Evolutionary conservation across 2,888 invertebrate species (phyloP), one percentile per base, ranked within the genome.

Genomic region (Polia nebulosa): DNA sequence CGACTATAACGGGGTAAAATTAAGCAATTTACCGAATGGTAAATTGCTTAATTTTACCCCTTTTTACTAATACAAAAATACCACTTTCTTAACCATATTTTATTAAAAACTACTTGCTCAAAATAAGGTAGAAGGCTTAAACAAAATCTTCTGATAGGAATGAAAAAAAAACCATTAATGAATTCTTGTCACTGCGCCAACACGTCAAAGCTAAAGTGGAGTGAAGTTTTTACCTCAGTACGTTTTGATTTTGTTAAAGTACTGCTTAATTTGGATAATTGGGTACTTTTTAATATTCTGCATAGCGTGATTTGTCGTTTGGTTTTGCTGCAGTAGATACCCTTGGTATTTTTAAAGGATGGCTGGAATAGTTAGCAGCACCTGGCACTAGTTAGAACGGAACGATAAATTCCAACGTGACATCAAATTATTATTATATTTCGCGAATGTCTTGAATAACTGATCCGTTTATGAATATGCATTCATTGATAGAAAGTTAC

Each of bases 171-270:
- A 3, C 0, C 57, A 67, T 77, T 83, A 86, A 84, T 83, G 78
- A 82, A 80, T 85, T 85, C 64, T 87, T 88, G 88, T 82, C 87
- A 82, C 70, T 13, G 76, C 53, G 87, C 87, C 86, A 88, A 83
- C 78, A 70, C 78, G 77, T 82, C 81, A 78, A 65, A 65, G 62
- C 59, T 51, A 45, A 70, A 81, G 45, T 66, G 77, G 68, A 68
- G 27, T 61, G 25, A 68, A 72, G 68, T 78, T 81, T 75, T 74
- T 74, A 67, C 58, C 61, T 76, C 62, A 56, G 69, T 78, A 69
- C 66, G 65, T 70, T 82, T 77, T 77, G 76, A 77, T 83, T 81
- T 68, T 65, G 60, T 78, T 78, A 76, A 77, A 78, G 57, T 61
- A 74, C 44, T 56, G 32, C 55, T 58, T 75, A 75, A 84, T 86